These are phyloP conservation scores for Hetaerina titia DNA, from an alignment of 2,888 invertebrate genomes.

Conservation along the genomic window DNA sequence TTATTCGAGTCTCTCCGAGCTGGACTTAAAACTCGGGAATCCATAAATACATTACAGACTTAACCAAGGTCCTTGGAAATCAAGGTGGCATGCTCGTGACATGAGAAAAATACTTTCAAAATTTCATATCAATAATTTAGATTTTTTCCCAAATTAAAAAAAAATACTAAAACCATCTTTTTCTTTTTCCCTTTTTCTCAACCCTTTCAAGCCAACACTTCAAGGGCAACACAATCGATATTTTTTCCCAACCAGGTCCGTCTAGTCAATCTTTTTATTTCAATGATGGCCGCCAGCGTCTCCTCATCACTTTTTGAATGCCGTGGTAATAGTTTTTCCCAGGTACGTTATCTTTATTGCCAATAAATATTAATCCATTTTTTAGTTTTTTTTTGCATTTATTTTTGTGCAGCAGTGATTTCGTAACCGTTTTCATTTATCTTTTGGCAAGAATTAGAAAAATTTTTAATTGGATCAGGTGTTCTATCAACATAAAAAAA, in stretches of 20 bases:
- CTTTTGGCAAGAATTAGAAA: too few relatives aligned
- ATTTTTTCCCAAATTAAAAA: background rate
- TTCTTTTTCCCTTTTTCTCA: background rate
- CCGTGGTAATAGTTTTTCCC: background rate
- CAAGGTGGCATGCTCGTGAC: background rate
- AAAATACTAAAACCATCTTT: background rate
- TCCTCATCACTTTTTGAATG: background rate
- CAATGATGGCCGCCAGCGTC: background rate
- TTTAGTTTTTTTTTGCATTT: too few relatives aligned
- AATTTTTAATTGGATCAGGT: too few relatives aligned
- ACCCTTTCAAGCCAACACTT: background rate
- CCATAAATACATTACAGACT: background rate
- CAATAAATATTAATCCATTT: too few relatives aligned
- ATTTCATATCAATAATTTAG: conserved; percentile 27
- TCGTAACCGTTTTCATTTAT: too few relatives aligned
- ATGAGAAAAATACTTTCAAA: conserved; percentile 11
- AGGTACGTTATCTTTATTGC: too few relatives aligned
- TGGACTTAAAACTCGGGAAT: background rate
- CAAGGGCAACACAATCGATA: conserved; percentile 17
- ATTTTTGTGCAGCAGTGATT: too few relatives aligned
- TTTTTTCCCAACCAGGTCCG: background rate
- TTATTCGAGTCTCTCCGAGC: background rate
- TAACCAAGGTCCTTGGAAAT: background rate
- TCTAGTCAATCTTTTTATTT: background rate
- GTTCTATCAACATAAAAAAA: too few relatives aligned